Evolutionary conservation across 2,113 vertebrate species (phyloP).

Genomic region (Hippocampus abdominalis): DNA sequence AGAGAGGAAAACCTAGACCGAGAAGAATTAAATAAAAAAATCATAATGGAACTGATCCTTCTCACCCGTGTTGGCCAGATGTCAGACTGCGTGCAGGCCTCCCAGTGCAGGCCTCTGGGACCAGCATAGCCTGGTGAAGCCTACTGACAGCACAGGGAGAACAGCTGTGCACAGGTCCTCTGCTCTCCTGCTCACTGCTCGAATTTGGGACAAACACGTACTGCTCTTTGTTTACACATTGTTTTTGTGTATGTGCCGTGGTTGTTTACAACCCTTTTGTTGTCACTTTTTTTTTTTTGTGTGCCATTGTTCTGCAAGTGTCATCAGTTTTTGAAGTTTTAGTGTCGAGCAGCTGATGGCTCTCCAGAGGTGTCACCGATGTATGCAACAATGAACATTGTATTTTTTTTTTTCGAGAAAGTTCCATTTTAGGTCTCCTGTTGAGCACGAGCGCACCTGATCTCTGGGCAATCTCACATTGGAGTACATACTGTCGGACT

Average conservation of each 20-base stretch:
- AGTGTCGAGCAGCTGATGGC: constrained; percentile 58
- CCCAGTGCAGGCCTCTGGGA: constrained; percentile 63
- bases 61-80: constrained; percentile 67
- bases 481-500: not conserved
- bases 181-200: constrained; percentile 47
- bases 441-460: constrained; percentile 56
- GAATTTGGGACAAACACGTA: constrained; percentile 65
- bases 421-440: constrained; percentile 30
- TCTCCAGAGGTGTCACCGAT: constrained; percentile 45
- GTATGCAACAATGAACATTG: constrained; percentile 56
- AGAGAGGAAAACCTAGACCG: constrained; percentile 42
- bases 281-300: constrained; percentile 56
- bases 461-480: constrained; percentile 28
- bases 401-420: constrained; percentile 23
- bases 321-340: constrained; percentile 56
- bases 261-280: constrained; percentile 44
- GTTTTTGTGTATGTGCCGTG: constrained; percentile 38
- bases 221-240: constrained; percentile 63
- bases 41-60: constrained; percentile 36
- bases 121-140: constrained; percentile 61
- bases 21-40: constrained; percentile 35
- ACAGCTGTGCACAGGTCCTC: constrained; percentile 70
- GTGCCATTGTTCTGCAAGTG: constrained; percentile 53
- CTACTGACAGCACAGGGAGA: constrained; percentile 62
- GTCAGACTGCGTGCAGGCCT: constrained; percentile 62